Conservation (phyloP, 1,140 invertebrate species). For the Mactra quadrangularis region DNA sequence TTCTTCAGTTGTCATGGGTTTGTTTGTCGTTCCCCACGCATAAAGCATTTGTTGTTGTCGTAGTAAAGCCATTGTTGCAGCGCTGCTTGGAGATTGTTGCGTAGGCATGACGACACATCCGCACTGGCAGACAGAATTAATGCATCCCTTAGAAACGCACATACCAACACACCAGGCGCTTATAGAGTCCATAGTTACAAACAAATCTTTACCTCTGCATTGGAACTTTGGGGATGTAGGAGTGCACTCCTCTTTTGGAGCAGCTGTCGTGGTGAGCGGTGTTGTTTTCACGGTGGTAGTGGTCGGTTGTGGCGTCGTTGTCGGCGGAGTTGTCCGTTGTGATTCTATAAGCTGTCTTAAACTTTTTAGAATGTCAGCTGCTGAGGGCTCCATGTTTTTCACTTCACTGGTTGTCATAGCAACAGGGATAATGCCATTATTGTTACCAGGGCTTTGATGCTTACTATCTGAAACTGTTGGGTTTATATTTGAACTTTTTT, state of each 20-base stretch:
- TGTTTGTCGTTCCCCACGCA: background rate
- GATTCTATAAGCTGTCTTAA: background rate
- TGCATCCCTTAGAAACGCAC: conserved; percentile 22
- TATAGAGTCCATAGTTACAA: conserved; percentile 28
- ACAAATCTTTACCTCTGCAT: conserved; percentile 46
- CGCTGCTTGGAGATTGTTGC: background rate
- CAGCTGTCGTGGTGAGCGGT: background rate
- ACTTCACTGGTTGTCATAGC: background rate
- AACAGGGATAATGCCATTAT: background rate
- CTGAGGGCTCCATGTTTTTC: background rate
- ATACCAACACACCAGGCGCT: conserved; percentile 45
- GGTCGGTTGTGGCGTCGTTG: too few relatives aligned
- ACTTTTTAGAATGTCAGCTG: background rate
- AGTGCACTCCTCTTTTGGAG: conserved; percentile 13
- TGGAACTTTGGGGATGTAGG: conserved; percentile 24
- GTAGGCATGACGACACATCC: conserved; percentile 18
- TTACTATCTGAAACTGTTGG: too few relatives aligned
- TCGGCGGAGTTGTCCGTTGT: background rate
- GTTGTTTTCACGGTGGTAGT: conserved; percentile 9
- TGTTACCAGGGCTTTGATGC: background rate
- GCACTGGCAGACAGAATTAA: conserved; percentile 25
- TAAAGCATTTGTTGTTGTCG: background rate
- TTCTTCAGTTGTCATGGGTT: conserved; percentile 38
- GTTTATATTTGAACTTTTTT: too few relatives aligned
- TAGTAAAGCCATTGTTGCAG: background rate